Evolutionary conservation across 2,113 vertebrate species (phyloP).

Genomic region (Oceanites oceanicus): DNA sequence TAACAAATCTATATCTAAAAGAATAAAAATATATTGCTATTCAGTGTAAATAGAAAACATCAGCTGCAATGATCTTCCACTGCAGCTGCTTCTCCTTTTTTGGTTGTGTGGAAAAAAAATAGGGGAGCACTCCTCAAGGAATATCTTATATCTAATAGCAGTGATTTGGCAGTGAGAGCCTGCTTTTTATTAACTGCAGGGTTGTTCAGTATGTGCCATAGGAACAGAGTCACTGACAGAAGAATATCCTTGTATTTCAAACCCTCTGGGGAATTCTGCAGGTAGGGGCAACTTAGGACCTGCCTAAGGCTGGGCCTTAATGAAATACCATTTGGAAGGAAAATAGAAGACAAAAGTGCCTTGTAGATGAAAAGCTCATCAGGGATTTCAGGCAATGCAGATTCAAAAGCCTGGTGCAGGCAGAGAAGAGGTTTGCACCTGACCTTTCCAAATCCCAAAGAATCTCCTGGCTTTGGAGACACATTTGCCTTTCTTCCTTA

Average conservation of each 20-base stretch:
- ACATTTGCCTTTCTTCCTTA: not conserved
- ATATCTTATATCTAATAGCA: not conserved
- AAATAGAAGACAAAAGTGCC: not conserved
- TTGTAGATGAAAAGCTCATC: not conserved
- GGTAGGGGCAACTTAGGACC: not conserved
- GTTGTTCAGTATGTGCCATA: not conserved
- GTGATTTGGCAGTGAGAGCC: not conserved
- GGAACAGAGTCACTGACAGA: not conserved
- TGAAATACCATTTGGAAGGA: not conserved
- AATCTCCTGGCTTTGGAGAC: not conserved
- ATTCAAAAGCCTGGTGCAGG: not conserved
- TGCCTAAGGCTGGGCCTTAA: not conserved
- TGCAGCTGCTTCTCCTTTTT: not conserved
- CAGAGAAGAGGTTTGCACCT: not conserved
- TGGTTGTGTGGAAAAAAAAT: not conserved
- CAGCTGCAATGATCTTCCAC: not conserved
- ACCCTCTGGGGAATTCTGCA: not conserved
- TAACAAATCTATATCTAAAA: not conserved
- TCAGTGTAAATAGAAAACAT: not conserved
- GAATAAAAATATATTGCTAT: not conserved
- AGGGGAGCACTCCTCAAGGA: not conserved
- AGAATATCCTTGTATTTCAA: not conserved
- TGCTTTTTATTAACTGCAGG: not conserved
- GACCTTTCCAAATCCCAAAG: not conserved
- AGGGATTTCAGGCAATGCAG: not conserved